These are phyloP conservation scores for Pelobates cultripes DNA, from an alignment of 2,797 vertebrate species.

Conservation along the genomic window DNA sequence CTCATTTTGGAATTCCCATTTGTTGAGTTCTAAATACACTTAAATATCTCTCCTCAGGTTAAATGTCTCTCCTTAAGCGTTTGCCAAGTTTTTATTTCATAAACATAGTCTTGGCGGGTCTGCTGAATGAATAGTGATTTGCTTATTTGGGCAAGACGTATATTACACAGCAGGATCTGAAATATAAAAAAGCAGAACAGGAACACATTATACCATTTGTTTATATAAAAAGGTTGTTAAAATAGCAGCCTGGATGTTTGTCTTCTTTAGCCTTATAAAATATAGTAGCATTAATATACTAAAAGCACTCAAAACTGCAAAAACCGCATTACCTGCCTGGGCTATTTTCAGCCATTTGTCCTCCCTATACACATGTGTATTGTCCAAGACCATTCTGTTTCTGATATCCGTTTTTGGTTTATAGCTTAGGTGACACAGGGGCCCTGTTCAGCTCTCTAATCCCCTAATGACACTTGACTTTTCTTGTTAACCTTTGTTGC, in stretches of 20 bases:
- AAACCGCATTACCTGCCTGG: background rate
- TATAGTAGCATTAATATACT: background rate
- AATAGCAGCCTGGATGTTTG: background rate
- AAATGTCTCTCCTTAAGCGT: conserved; percentile 27
- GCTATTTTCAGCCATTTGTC: background rate
- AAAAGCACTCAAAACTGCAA: background rate
- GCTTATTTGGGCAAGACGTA: conserved; percentile 28
- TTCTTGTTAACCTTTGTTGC: too few relatives aligned
- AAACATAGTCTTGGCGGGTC: conserved; percentile 31
- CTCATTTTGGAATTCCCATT: conserved; percentile 14
- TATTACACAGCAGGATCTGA: conserved; percentile 35
- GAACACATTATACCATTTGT: conserved; percentile 13
- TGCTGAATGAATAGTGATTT: conserved; percentile 34
- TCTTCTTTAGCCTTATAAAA: background rate
- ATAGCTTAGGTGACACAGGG: too few relatives aligned
- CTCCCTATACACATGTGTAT: too few relatives aligned
- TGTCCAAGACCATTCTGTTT: background rate
- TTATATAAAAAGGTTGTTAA: conserved; percentile 21
- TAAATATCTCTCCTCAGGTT: background rate
- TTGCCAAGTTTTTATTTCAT: conserved; percentile 38
- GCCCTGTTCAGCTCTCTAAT: too few relatives aligned
- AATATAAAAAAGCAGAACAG: conserved; percentile 27
- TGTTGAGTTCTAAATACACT: conserved; percentile 8
- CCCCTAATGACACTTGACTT: too few relatives aligned
- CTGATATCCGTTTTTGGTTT: too few relatives aligned